Conservation (phyloP, 2,888 invertebrate genomes). For the Odiellus spinosus region DNA sequence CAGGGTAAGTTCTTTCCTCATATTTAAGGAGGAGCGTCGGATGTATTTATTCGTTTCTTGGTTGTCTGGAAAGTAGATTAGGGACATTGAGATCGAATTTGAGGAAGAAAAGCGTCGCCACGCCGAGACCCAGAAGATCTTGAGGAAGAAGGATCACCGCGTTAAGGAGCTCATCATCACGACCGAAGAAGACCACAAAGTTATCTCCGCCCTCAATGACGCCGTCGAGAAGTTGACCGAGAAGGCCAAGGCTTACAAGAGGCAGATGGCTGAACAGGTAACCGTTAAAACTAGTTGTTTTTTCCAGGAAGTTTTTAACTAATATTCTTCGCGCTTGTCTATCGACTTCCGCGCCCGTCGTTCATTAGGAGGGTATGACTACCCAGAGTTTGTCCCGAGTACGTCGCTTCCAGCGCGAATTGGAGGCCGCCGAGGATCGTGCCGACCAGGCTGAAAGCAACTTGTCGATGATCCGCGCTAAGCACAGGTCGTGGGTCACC, state of each 20-base stretch:
- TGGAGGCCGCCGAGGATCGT: conserved; percentile 93
- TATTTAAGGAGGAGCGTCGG: no score
- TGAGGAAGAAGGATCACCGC: conserved; percentile 93
- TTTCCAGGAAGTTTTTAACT: no score
- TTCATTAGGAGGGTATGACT: conserved; percentile 66
- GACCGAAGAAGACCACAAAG: conserved; percentile 93
- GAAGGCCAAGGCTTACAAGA: conserved; percentile 85
- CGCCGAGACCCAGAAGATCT: conserved; percentile 89
- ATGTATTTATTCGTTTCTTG: no score
- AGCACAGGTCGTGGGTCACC: conserved; percentile 95
- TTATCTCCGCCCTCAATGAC: conserved; percentile 78
- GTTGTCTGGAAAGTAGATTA: no score
- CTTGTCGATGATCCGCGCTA: conserved; percentile 85
- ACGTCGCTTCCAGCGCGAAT: conserved; percentile 92
- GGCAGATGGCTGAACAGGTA: conserved; percentile 83
- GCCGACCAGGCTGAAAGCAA: conserved; percentile 89
- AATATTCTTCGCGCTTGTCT: no score
- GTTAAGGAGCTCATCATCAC: conserved; percentile 90
- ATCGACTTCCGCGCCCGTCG: no score
- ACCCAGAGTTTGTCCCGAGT: conserved; percentile 85
- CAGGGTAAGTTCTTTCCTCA: conserved; percentile 36
- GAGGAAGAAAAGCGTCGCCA: conserved; percentile 96
- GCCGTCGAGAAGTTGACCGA: conserved; percentile 53
- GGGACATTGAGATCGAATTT: conserved; percentile 81
- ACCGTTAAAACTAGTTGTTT: conserved; percentile 17